Base-by-base conservation (phyloP, 1,140 invertebrate species). In the Atta colombica region DNA sequence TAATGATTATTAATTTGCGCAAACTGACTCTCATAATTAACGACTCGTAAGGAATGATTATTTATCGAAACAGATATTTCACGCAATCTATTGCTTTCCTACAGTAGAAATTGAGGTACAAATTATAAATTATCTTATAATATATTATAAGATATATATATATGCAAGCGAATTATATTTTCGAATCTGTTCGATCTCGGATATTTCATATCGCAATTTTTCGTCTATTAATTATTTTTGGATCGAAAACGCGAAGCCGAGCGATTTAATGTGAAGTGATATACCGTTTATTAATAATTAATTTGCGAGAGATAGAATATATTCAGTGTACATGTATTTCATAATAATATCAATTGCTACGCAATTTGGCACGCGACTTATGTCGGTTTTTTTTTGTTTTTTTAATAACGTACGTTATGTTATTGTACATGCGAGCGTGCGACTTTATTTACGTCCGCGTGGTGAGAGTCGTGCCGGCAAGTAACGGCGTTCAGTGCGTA, bases 51-150 rank as follows among this genome's bases (percentile, higher is more conserved):
- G 21, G 2, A 66, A 0, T 45, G 31, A 66, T 18, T 35, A 35
- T 35, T 66, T 35, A 3, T 35, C 3, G 31, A 66, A n/a, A 66
- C 31, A 31, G 16, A 39, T 35, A 35, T 65, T 65, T n/a, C 8
- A 0, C 18, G 8, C 31, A 18, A 10, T 66, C 18, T n/a, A 25
- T 10, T 65, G 16, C 31, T 66, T 66, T 35, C 8, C 10, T 45
- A n/a, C 10, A 66, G 31, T 66, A n/a, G 18, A 8, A n/a, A 31
- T 63, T 16, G 6, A n/a, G 14, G 6, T 61, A 28, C 25, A 4
- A 66, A 35, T n/a, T n/a, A 35, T 65, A n/a, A 65, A 65, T 66
- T 31, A 6, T 35, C 31, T 65, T n/a, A 7, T 35, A 66, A 66
- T 35, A 66, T 35, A n/a, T 45, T 21, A 21, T 21, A 21, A 21